phyloP scores from a whole-genome alignment of 1,140 invertebrate species.

The Solen grandis region DNA sequence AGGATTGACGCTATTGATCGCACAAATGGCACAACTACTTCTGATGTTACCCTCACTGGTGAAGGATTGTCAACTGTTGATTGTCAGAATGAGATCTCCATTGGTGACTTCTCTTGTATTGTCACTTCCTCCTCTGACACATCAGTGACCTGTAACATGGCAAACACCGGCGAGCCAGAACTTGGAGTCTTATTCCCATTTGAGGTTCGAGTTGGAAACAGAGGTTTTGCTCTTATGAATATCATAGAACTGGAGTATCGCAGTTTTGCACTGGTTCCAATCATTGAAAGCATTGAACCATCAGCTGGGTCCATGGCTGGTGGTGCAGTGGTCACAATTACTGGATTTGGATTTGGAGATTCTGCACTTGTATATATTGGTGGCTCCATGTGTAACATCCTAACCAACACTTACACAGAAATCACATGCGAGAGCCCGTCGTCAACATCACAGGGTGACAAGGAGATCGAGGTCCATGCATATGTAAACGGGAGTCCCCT shows the following conservation, averaged over 20 bases:
- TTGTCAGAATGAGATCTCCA: constrained; percentile 64
- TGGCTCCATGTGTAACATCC: constrained; percentile 21
- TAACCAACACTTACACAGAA: constrained; percentile 21
- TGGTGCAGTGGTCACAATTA: constrained; percentile 61
- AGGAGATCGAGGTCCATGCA: constrained; percentile 17
- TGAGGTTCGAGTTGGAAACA: constrained; percentile 61
- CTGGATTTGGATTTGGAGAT: constrained; percentile 57
- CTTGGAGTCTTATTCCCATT: constrained; percentile 54
- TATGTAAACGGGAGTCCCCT: constrained; percentile 12
- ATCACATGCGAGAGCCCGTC: constrained; percentile 41
- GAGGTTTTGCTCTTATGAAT: constrained; percentile 60
- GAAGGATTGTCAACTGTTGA: constrained; percentile 56
- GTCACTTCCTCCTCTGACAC: constrained; percentile 9
- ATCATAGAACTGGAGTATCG: constrained; percentile 22
- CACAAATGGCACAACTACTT: constrained; percentile 57
- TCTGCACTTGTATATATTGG: constrained; percentile 22
- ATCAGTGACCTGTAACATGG: constrained; percentile 40
- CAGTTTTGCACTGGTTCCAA: constrained; percentile 61
- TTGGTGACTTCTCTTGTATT: constrained; percentile 48
- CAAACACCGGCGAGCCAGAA: constrained; percentile 35
- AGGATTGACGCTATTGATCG: constrained; percentile 52
- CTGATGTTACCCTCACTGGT: constrained; percentile 52
- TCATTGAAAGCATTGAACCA: constrained; percentile 55
- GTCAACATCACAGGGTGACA: neutral
- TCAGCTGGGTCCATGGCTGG: constrained; percentile 61